Evolutionary conservation across 2,797 vertebrate genomes (phyloP).

Genomic region (Phrynocephalus forsythii): DNA sequence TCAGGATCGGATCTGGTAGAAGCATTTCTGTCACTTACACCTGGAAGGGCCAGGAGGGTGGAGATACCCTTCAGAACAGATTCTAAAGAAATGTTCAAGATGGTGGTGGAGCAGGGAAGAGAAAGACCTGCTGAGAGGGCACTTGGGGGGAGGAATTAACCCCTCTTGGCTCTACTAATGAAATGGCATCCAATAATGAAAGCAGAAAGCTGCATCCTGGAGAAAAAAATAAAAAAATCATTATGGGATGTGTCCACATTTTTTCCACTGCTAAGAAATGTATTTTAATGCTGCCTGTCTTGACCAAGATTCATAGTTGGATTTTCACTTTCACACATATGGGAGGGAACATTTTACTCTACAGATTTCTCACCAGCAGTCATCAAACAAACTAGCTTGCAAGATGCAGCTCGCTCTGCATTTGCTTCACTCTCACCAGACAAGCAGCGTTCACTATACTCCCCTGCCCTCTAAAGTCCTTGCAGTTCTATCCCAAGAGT

Average conservation of each 20-base stretch:
- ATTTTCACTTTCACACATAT: not conserved
- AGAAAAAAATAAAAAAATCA: not conserved
- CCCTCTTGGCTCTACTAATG: not conserved
- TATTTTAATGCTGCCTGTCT: not conserved
- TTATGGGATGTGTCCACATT: no score
- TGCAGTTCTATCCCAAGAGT: not conserved
- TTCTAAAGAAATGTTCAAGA: no score
- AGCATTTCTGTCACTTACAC: not conserved
- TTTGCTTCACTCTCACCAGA: not conserved
- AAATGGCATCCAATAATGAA: not conserved
- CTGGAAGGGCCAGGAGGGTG: not conserved
- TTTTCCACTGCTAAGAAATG: not conserved
- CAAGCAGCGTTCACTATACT: not conserved
- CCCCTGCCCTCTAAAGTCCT: not conserved
- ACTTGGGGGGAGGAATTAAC: not conserved
- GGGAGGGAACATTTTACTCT: not conserved
- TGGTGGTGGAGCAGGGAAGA: no score
- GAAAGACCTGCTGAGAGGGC: not conserved
- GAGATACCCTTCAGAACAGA: no score
- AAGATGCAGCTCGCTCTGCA: not conserved
- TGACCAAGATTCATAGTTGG: not conserved
- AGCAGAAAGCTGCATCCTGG: not conserved
- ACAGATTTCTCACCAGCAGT: not conserved
- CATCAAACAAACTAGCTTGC: not conserved
- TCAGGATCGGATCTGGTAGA: not conserved